These are phyloP conservation scores for Distichodus sexfasciatus DNA, from an alignment of 2,797 vertebrate species.

Conservation along the genomic window DNA sequence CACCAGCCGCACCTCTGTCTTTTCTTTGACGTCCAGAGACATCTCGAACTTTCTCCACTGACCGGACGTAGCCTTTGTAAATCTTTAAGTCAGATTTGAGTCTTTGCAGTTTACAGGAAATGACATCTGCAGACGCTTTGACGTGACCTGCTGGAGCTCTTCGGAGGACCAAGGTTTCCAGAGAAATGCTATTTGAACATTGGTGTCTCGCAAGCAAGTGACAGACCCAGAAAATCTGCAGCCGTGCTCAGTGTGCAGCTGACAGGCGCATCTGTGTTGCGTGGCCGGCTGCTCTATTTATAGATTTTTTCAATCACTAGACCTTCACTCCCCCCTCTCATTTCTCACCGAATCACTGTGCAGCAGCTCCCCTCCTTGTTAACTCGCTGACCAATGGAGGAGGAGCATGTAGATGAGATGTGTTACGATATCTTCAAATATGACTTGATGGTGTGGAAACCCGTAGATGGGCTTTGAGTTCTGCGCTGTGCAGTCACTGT, in stretches of 20 bases:
- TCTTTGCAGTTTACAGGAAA: not conserved
- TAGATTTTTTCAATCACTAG: slow-evolving; percentile 62
- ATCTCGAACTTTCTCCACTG: slow-evolving; percentile 90
- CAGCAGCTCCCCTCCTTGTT: slow-evolving; percentile 52
- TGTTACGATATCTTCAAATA: slow-evolving; percentile 1
- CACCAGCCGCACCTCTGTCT: slow-evolving; percentile 84
- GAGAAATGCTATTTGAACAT: not conserved
- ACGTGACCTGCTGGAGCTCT: not conserved
- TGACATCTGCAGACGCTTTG: not conserved
- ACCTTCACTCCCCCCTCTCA: slow-evolving; percentile 45
- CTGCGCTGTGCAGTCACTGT: not conserved
- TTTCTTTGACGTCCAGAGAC: slow-evolving; percentile 79
- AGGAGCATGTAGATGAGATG: slow-evolving; percentile 46
- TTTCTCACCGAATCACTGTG: slow-evolving; percentile 60
- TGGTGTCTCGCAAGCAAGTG: slow-evolving; percentile 1
- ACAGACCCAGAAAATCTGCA: slow-evolving; percentile 11
- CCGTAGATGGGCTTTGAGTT: not conserved
- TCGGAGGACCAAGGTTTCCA: not conserved
- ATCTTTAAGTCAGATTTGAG: not conserved
- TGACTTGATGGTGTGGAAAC: not conserved
- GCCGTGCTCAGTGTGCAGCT: slow-evolving; percentile 17
- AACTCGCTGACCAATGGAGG: slow-evolving; percentile 55
- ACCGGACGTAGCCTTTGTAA: slow-evolving; percentile 53
- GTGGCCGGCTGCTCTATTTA: slow-evolving; percentile 61
- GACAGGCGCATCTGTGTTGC: slow-evolving; percentile 44